Evolutionary conservation across 2,888 invertebrate genomes (phyloP).

Genomic region (Agriopis leucophaearia): DNA sequence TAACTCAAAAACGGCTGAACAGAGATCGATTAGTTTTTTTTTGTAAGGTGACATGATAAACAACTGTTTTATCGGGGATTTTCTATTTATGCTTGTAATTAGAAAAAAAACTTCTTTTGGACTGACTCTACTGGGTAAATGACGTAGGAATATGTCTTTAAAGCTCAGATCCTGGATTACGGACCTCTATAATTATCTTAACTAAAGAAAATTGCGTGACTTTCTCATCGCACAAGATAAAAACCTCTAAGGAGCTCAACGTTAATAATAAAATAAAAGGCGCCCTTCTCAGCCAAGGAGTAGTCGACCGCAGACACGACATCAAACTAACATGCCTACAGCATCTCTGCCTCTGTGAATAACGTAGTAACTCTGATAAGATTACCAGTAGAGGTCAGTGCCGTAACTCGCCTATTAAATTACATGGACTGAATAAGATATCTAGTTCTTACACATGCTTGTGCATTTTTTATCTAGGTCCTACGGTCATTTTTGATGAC

Average conservation of each 20-base stretch:
- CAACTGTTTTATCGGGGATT: too few relatives aligned
- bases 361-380: conserved; percentile 23
- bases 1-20: too few relatives aligned
- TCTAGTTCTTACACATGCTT: conserved; percentile 12
- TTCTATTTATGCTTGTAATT: too few relatives aligned
- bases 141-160: too few relatives aligned
- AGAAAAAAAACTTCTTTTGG: too few relatives aligned
- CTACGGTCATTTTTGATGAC: conserved; percentile 7
- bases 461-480: conserved; percentile 22
- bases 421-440: conserved; percentile 26
- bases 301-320: conserved; percentile 12
- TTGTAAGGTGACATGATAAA: too few relatives aligned
- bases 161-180: too few relatives aligned
- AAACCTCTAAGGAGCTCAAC: conserved; percentile 2
- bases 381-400: conserved; percentile 25
- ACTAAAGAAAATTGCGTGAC: conserved; percentile 1
- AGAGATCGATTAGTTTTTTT: too few relatives aligned
- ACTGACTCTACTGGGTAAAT: too few relatives aligned
- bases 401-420: conserved; percentile 18
- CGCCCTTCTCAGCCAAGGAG: conserved; percentile 3
- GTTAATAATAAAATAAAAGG: conserved; percentile 10
- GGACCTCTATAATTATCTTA: neutral
- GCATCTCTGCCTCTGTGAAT: conserved; percentile 25
- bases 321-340: conserved; percentile 30
- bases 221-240: conserved; percentile 6